phyloP scores from a whole-genome alignment of 2,888 invertebrate genomes.

The Celastrina argiolus region DNA sequence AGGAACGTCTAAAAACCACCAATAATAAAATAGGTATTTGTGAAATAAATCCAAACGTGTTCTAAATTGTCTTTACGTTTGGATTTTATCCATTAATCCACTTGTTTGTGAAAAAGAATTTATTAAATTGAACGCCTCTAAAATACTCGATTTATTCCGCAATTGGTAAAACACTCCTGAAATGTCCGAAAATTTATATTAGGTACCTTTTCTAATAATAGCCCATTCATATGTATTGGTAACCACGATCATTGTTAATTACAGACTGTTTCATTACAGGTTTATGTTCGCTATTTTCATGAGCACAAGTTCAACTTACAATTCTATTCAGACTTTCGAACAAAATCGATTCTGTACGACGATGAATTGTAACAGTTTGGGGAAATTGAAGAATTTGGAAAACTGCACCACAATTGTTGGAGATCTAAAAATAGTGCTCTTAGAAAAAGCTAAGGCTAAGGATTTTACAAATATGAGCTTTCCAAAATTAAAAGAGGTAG shows the following conservation, averaged over 20 bases:
- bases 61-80: too few relatives aligned
- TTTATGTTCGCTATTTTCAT: not conserved
- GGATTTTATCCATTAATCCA: too few relatives aligned
- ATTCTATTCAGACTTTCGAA: conserved; percentile 27
- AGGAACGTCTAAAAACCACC: too few relatives aligned
- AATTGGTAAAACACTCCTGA: not conserved
- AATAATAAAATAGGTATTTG: too few relatives aligned
- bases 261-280: conserved; percentile 7
- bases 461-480: conserved; percentile 78
- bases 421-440: conserved; percentile 82
- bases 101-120: too few relatives aligned
- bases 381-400: conserved; percentile 38
- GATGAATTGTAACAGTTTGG: conserved; percentile 37
- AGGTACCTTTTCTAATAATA: not conserved
- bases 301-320: not conserved
- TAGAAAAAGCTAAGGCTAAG: conserved; percentile 69
- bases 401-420: conserved; percentile 85
- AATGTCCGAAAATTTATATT: not conserved
- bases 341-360: conserved; percentile 46
- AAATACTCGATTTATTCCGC: not conserved
- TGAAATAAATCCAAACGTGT: too few relatives aligned
- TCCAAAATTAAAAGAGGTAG: conserved; percentile 83
- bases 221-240: not conserved
- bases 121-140: not conserved
- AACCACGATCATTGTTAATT: not conserved